Percentiles rank a stretch among this genome's conserved stretches.
phyloP scores from a whole-genome alignment of 92 coral and sea anemone genomes.

The Heliopora coerulea region DNA sequence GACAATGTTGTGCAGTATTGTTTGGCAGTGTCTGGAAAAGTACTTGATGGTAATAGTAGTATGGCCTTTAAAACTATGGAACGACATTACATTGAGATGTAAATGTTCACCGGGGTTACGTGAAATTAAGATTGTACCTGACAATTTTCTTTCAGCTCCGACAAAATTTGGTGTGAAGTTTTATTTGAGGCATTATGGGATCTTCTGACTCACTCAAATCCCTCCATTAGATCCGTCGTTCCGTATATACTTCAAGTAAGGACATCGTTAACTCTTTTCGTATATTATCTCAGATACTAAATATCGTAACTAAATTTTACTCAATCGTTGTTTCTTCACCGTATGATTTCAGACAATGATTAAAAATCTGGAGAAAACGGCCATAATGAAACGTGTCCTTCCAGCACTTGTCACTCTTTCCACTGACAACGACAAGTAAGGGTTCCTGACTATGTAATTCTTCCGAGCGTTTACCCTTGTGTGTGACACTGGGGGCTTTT shows the following conservation, averaged over 20 bases:
- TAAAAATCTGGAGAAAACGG: constrained; percentile 79
- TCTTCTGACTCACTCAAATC: constrained; percentile 77
- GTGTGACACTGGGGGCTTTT: too few relatives aligned
- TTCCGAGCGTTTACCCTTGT: too few relatives aligned
- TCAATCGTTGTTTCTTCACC: not conserved
- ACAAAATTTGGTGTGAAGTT: constrained; percentile 70
- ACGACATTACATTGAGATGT: too few relatives aligned
- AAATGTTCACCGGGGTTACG: too few relatives aligned
- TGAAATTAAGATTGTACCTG: too few relatives aligned
- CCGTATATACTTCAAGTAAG: constrained; percentile 82
- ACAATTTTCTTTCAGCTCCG: constrained; percentile 58
- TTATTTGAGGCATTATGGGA: constrained; percentile 90
- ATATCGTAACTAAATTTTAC: not conserved
- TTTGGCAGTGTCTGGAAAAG: too few relatives aligned
- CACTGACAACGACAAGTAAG: constrained; percentile 95
- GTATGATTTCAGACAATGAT: constrained; percentile 63
- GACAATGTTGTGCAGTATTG: too few relatives aligned
- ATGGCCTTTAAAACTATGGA: too few relatives aligned
- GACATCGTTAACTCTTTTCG: not conserved
- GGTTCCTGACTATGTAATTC: not conserved
- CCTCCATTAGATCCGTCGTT: constrained; percentile 79
- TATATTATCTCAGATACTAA: too few relatives aligned
- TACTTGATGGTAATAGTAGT: too few relatives aligned
- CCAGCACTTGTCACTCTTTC: constrained; percentile 95
- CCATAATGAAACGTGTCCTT: constrained; percentile 80